Percentiles rank a stretch among this genome's conserved stretches.
Conservation (phyloP, 2,113 vertebrate species). For the Australoheros scitulus region DNA sequence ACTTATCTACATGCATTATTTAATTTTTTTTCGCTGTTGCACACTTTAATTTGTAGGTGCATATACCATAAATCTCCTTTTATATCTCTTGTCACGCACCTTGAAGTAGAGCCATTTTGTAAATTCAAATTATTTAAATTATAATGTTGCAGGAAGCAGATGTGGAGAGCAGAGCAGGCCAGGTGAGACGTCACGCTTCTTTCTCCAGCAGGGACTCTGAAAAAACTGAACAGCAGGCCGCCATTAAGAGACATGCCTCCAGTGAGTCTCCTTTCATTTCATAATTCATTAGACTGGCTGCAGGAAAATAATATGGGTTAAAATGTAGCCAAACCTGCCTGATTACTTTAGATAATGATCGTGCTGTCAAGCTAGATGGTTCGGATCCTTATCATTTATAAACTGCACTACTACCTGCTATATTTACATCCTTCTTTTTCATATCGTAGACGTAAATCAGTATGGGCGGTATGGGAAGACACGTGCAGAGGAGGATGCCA, state of each 20-base stretch:
- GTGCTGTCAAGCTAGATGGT: background rate
- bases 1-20: background rate
- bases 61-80: too few species aligned
- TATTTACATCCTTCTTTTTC: background rate
- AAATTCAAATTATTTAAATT: background rate
- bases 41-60: too few species aligned
- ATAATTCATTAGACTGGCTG: background rate
- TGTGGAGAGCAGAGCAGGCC: slow-evolving; percentile 69
- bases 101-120: background rate
- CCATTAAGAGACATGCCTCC: slow-evolving; percentile 90
- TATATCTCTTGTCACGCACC: background rate
- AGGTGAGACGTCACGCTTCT: slow-evolving; percentile 90
- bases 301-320: slow-evolving; percentile 14
- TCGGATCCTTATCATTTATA: too few species aligned
- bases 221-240: slow-evolving; percentile 85
- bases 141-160: slow-evolving; percentile 64
- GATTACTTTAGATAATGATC: background rate
- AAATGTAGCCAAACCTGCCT: slow-evolving; percentile 1
- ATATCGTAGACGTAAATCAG: slow-evolving; percentile 86
- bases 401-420: background rate
- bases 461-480: slow-evolving; percentile 94
- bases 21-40: background rate
- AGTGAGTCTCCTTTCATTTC: slow-evolving; percentile 81
- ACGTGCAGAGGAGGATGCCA: slow-evolving; percentile 93
- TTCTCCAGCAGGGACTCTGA: slow-evolving; percentile 91